Percentiles rank a stretch among this genome's conserved stretches.
phyloP scores from a whole-genome alignment of 2,888 invertebrate genomes.

The Himalopsyche kuldschensis region DNA sequence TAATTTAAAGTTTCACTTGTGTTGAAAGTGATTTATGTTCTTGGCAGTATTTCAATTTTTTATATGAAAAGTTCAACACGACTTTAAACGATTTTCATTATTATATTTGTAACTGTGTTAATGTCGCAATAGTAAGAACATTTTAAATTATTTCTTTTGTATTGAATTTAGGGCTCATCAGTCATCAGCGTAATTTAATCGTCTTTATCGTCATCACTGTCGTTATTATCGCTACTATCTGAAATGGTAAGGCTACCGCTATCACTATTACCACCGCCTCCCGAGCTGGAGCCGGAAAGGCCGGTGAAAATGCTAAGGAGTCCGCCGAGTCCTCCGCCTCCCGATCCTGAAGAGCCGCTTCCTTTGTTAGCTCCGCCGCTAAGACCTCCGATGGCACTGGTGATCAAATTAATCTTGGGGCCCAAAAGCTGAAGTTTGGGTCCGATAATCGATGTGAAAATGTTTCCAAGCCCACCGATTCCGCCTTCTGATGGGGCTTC shows the following conservation, averaged over 20 bases:
- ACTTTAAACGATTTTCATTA: no score
- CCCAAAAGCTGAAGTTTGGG: slow-evolving; percentile 71
- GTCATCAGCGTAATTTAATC: slow-evolving; percentile 41
- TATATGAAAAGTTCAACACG: no score
- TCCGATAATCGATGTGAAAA: slow-evolving; percentile 71
- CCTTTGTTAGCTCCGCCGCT: slow-evolving; percentile 59
- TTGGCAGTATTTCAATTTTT: no score
- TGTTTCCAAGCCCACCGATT: slow-evolving; percentile 59
- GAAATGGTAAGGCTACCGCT: slow-evolving; percentile 45
- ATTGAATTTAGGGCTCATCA: no score
- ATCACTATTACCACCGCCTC: slow-evolving; percentile 51
- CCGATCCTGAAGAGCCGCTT: slow-evolving; percentile 56
- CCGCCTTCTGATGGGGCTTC: slow-evolving; percentile 56
- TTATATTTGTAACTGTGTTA: no score
- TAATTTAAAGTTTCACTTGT: no score
- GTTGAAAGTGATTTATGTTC: no score
- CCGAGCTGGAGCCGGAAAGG: slow-evolving; percentile 41
- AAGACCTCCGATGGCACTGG: slow-evolving; percentile 61
- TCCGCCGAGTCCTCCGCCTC: slow-evolving; percentile 41
- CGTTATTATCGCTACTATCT: slow-evolving; percentile 45
- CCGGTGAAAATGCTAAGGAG: slow-evolving; percentile 34
- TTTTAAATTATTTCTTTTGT: no score
- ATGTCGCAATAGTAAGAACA: no score
- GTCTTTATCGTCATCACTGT: slow-evolving; percentile 53
- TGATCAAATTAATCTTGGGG: slow-evolving; percentile 63